These are phyloP conservation scores for Octodon degus DNA, from an alignment of 2,113 vertebrate species.

Conservation along the genomic window DNA sequence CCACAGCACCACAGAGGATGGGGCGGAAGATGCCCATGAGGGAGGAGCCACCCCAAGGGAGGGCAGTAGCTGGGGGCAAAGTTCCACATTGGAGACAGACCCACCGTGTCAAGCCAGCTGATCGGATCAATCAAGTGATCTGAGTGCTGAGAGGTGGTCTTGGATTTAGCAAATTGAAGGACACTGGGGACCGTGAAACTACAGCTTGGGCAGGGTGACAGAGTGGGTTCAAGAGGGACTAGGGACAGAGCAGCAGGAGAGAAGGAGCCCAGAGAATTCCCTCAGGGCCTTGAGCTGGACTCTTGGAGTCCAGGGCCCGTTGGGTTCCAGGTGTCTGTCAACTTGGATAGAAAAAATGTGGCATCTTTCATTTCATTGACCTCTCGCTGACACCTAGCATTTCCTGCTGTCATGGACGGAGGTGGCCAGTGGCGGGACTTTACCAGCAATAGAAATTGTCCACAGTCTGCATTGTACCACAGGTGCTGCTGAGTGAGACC, in stretches of 20 bases:
- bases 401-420: background rate
- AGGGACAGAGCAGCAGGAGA: background rate
- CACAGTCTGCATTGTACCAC: fast-evolving
- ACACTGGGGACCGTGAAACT: background rate
- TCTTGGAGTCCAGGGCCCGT: background rate
- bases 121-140: background rate
- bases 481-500: background rate
- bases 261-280: background rate
- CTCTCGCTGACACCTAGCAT: background rate
- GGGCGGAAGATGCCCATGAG: fast-evolving
- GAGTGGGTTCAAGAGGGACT: background rate
- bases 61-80: background rate
- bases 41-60: fast-evolving
- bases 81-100: background rate
- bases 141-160: fast-evolving
- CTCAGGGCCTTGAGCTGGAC: background rate
- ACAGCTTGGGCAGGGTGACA: background rate
- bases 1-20: no score
- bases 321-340: background rate
- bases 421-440: background rate
- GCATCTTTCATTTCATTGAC: background rate
- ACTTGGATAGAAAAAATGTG: background rate
- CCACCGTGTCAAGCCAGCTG: background rate
- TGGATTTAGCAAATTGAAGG: background rate
- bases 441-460: background rate